Conservation (phyloP, 2,888 invertebrate species). For the Augochlorella aurata region DNA sequence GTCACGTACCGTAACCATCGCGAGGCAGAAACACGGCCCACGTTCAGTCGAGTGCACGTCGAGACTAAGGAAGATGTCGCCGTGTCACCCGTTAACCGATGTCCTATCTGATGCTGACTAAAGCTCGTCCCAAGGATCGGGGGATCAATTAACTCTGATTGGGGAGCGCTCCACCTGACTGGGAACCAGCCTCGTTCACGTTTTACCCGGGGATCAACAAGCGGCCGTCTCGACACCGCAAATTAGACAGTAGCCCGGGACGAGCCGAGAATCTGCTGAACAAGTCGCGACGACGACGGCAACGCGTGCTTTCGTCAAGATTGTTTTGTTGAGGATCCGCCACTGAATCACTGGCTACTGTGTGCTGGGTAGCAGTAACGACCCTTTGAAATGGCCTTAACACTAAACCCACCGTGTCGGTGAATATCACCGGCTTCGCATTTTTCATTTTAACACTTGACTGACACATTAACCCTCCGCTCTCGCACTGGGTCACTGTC, state of each 20-base stretch:
- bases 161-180: slow-evolving; percentile 8
- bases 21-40: slow-evolving; percentile 31
- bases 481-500: no score
- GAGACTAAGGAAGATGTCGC: slow-evolving; percentile 39
- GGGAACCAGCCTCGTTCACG: background rate
- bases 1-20: slow-evolving; percentile 47
- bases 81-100: slow-evolving; percentile 12
- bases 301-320: background rate
- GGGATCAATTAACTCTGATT: slow-evolving; percentile 30
- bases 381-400: no score
- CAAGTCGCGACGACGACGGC: background rate
- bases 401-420: no score
- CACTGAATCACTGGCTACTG: background rate
- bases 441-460: no score
- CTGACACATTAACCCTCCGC: no score
- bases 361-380: background rate
- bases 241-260: slow-evolving; percentile 15
- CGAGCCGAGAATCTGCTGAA: slow-evolving; percentile 15
- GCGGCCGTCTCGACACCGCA: slow-evolving; percentile 13
- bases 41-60: slow-evolving; percentile 47
- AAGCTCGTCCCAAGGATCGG: background rate
- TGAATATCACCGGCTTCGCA: no score
- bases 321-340: slow-evolving; percentile 1
- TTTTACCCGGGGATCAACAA: slow-evolving; percentile 37
- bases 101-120: slow-evolving; percentile 4